Percentiles rank a stretch among this genome's conserved stretches.
These are phyloP conservation scores for Grapholita molesta DNA, from an alignment of 1,140 invertebrate genomes.

Conservation along the genomic window DNA sequence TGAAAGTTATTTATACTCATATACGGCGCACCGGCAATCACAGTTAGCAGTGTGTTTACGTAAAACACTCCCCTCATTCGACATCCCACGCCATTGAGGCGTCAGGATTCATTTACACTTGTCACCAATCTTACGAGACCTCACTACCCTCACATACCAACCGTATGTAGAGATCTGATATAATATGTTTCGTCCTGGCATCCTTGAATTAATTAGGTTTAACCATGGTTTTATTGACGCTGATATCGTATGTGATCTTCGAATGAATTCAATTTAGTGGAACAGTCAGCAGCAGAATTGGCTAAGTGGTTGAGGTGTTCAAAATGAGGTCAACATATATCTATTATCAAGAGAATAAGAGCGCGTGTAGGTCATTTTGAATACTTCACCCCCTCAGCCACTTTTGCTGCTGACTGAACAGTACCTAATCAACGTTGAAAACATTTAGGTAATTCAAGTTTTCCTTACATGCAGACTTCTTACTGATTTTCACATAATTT, in stretches of 20 bases:
- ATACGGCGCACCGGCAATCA: not conserved
- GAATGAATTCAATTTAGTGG: not conserved
- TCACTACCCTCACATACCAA: not conserved
- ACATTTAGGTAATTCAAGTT: too few relatives aligned
- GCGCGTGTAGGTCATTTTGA: too few relatives aligned
- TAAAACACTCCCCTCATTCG: constrained; percentile 31
- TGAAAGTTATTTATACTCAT: not conserved
- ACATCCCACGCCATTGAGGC: constrained; percentile 37
- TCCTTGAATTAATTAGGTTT: constrained; percentile 38
- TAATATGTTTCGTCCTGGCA: constrained; percentile 17
- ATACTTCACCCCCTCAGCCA: too few relatives aligned
- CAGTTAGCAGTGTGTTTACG: constrained; percentile 5
- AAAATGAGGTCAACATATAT: too few relatives aligned
- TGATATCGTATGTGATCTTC: constrained; percentile 8
- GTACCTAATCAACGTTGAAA: too few relatives aligned
- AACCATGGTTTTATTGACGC: constrained; percentile 30
- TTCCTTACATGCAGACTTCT: too few relatives aligned
- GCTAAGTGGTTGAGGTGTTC: too few relatives aligned
- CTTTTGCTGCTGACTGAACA: too few relatives aligned
- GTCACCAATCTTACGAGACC: constrained; percentile 24
- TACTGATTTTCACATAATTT: too few relatives aligned
- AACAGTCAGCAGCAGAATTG: too few relatives aligned
- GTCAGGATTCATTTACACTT: constrained; percentile 37
- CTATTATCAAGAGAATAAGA: too few relatives aligned
- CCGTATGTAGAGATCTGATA: constrained; percentile 18